Conservation (phyloP, 92 coral and sea anemone species). For the Nematostella vectensis region DNA sequence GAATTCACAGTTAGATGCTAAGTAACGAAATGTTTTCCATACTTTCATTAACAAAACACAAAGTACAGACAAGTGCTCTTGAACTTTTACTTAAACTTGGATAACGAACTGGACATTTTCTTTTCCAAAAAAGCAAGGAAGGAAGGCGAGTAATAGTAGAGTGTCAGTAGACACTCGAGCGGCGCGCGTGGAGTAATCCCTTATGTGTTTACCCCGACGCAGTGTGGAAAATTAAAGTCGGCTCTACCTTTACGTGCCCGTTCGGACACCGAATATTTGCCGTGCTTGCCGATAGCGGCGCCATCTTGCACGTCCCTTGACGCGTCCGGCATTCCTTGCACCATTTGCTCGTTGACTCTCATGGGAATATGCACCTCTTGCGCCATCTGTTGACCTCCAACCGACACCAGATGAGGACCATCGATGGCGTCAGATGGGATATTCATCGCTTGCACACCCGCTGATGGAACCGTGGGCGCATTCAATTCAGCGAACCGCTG, state of each 20-base stretch:
- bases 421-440: constrained; percentile 1
- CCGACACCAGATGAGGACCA: constrained; percentile 20
- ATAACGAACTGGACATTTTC: no score
- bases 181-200: no score
- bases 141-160: no score
- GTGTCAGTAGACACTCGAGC: no score
- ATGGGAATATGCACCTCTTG: constrained; percentile 16
- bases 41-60: no score
- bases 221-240: no score
- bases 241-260: constrained; percentile 5
- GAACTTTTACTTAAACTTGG: no score
- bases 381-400: constrained; percentile 16
- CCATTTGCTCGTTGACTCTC: constrained; percentile 14
- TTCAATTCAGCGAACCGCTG: not conserved
- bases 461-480: not conserved
- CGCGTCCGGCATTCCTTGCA: not conserved
- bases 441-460: not conserved
- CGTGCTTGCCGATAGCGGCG: constrained; percentile 15
- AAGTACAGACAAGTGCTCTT: no score
- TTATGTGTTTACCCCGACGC: no score
- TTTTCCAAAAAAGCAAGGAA: no score
- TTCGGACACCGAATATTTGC: constrained; percentile 18
- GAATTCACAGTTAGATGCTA: no score
- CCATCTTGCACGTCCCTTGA: constrained; percentile 16
- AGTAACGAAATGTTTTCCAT: no score